These are phyloP conservation scores for Syritta pipiens DNA, from an alignment of 2,888 invertebrate species.

Conservation along the genomic window DNA sequence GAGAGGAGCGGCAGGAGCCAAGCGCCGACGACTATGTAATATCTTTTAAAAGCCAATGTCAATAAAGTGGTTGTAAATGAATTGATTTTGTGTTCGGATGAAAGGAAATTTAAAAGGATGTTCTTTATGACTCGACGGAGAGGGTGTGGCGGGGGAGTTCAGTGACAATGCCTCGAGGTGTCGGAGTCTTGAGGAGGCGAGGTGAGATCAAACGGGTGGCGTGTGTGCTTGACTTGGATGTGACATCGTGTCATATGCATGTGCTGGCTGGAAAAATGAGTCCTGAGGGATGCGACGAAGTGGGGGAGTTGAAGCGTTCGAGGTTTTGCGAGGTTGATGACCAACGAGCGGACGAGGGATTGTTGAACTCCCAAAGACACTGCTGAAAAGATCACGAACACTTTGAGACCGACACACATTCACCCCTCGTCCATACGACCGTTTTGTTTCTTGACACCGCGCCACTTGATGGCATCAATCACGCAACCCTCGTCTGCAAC, in stretches of 20 bases:
- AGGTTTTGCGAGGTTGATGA: no score
- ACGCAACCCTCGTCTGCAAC: not conserved
- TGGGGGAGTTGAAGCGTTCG: no score
- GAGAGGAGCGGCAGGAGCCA: constrained; percentile 8
- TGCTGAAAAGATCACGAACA: no score
- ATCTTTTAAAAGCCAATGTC: constrained; percentile 66
- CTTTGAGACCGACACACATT: no score
- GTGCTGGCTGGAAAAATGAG: no score
- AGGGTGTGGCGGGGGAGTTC: not conserved
- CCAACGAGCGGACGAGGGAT: no score
- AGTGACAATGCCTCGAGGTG: constrained; percentile 13
- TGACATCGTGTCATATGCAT: constrained; percentile 21
- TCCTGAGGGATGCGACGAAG: no score
- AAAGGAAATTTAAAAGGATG: constrained; percentile 61
- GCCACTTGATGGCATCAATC: not conserved
- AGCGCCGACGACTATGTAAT: constrained; percentile 44
- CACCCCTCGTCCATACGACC: no score
- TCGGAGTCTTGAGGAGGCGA: not conserved
- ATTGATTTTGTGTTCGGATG: constrained; percentile 55
- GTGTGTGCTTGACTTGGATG: constrained; percentile 6
- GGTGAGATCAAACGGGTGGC: constrained; percentile 32
- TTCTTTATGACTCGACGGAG: constrained; percentile 47
- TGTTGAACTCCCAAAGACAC: no score
- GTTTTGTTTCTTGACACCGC: not conserved
- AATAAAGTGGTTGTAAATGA: constrained; percentile 68